These are phyloP conservation scores for Zingel zingel DNA, from an alignment of 2,113 vertebrate species.

Conservation along the genomic window DNA sequence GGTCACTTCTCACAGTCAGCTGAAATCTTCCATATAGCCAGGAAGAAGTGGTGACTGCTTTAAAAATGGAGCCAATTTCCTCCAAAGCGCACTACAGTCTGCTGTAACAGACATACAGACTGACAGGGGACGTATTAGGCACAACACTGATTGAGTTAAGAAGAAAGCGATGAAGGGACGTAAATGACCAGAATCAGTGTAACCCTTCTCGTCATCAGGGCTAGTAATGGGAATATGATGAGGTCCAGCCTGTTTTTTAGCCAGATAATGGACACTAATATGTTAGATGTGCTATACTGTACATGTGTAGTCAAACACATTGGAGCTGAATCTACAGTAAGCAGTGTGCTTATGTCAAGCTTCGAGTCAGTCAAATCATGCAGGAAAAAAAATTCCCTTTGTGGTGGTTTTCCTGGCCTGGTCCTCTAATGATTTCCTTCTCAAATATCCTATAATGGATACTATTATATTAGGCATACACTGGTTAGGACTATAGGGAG, in stretches of 20 bases:
- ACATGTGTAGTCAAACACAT: not conserved
- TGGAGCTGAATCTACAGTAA: not conserved
- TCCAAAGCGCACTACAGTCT: not conserved
- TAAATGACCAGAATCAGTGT: conserved; percentile 16
- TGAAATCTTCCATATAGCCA: not conserved
- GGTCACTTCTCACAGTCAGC: not conserved
- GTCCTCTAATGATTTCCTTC: conserved; percentile 70
- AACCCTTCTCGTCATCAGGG: conserved; percentile 35
- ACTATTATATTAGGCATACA: conserved; percentile 55
- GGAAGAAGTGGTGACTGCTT: conserved; percentile 2
- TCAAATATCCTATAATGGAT: conserved; percentile 69
- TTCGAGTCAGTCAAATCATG: not conserved
- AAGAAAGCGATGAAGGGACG: conserved; percentile 47
- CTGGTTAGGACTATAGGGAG: conserved; percentile 30
- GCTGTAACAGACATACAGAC: conserved; percentile 3
- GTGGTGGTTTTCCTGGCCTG: conserved; percentile 31
- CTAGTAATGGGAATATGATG: conserved; percentile 36
- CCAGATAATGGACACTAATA: conserved; percentile 10
- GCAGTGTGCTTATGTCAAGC: conserved; percentile 6
- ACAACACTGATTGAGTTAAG: conserved; percentile 34
- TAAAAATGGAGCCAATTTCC: conserved; percentile 20
- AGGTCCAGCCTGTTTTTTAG: conserved; percentile 11
- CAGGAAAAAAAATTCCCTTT: not conserved
- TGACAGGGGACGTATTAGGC: not conserved
- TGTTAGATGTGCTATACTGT: not conserved